Evolutionary conservation across 1,140 invertebrate species (phyloP), one percentile per base, ranked within the genome.

Genomic region (Atta colombica): DNA sequence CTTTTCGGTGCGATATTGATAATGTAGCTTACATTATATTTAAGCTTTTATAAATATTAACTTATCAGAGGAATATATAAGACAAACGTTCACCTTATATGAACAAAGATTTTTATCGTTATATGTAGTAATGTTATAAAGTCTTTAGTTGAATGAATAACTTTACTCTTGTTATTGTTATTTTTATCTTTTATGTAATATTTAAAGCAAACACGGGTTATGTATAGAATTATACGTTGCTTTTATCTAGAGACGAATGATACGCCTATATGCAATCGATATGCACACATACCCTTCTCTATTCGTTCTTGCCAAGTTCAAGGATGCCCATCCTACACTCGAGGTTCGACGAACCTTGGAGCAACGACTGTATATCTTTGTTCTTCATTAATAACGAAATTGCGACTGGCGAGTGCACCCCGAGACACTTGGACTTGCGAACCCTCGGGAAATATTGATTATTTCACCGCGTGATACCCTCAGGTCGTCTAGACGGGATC

Each of bases 401-500:
- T 28, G 58, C 55, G 39, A 60, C 6, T 63, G 31, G 31, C 66
- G 51, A 55, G 51, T 63, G 39, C 51, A 39, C 61, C 71, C 58
- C 66, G 74, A 72, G 55, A 60, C 55, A 77, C 63, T 88, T 49
- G 80, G 69, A 85, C 14, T 51, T 69, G 66, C 66, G 85, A 86
- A 81, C 77, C 63, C 90, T 92, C 87, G 88, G 88, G 92, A 80
- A 93, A 93, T 94, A 94, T 94, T 93, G 93, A 94, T 94, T 93
- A 92, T 93, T 94, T 93, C 91, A 89, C 86, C 88, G 92, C 88
- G 86, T 77, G 84, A 80, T 89, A 91, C 90, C 89, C 89, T 92
- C 84, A 86, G 66, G 89, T 85, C 92, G 89, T 85, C 93, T 92
- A 92, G 92, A 91, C 90, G 88, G 89, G 90, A 93, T 93, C 89